Conservation (phyloP, 2,797 vertebrate genomes). For the Pseudochaenichthys georgianus region DNA sequence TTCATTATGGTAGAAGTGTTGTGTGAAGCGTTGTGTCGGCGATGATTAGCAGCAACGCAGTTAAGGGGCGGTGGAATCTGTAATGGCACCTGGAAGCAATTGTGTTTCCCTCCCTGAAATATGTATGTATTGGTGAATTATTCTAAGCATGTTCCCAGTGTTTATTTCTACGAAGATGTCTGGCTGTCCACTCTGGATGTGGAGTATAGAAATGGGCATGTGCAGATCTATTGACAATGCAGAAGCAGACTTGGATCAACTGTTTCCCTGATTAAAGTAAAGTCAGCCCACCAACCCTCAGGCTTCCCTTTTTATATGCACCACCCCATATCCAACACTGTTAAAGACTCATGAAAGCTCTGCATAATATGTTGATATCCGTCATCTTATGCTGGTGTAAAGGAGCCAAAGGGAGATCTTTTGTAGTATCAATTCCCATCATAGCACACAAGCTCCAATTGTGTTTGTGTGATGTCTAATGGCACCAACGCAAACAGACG, state of each 20-base stretch:
- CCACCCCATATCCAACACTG: conserved; percentile 60
- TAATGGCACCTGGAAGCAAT: conserved; percentile 77
- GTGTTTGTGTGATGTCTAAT: conserved; percentile 72
- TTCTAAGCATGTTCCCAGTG: conserved; percentile 74
- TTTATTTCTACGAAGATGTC: conserved; percentile 72
- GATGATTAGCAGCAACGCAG: conserved; percentile 52
- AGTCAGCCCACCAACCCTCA: conserved; percentile 35
- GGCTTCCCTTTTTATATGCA: conserved; percentile 46
- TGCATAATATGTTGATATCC: conserved; percentile 75
- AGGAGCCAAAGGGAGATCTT: conserved; percentile 48
- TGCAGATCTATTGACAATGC: conserved; percentile 14
- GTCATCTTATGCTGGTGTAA: conserved; percentile 59
- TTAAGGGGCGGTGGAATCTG: conserved; percentile 53
- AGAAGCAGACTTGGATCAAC: conserved; percentile 21
- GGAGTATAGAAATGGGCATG: conserved; percentile 10
- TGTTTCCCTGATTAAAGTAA: conserved; percentile 40
- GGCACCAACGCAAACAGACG: conserved; percentile 66
- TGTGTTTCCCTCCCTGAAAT: conserved; percentile 63
- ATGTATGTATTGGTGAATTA: conserved; percentile 77
- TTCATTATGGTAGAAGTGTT: conserved; percentile 49
- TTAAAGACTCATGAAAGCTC: conserved; percentile 64
- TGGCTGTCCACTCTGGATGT: conserved; percentile 44
- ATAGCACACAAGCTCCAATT: conserved; percentile 68
- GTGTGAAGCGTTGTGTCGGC: conserved; percentile 39
- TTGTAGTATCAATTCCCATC: conserved; percentile 71